Conservation (phyloP, 2,113 vertebrate genomes). For the Prolemur simus region DNA sequence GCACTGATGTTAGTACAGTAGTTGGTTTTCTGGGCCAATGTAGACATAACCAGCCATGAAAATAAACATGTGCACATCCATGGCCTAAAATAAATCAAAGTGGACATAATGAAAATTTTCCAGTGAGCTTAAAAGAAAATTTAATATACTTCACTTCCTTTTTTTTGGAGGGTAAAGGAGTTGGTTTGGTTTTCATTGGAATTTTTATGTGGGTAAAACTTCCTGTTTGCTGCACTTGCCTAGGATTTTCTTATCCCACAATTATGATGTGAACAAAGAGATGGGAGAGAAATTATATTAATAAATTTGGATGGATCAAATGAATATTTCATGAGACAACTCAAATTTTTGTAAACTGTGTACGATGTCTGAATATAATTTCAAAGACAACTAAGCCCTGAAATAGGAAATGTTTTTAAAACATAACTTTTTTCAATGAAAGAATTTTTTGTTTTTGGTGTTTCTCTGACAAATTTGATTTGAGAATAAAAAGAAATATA, state of each 20-base stretch:
- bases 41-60: constrained; percentile 5
- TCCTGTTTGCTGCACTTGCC: background rate
- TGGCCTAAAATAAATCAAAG: constrained; percentile 50
- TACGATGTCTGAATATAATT: background rate
- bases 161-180: background rate
- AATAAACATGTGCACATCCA: constrained; percentile 29
- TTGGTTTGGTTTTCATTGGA: background rate
- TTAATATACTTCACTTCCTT: constrained; percentile 9
- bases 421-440: background rate
- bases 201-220: constrained; percentile 33
- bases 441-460: background rate
- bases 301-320: background rate
- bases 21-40: background rate
- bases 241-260: background rate
- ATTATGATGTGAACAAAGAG: background rate
- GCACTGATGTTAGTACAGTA: background rate
- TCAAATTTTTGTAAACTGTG: background rate
- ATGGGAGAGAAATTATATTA: background rate
- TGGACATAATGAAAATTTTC: constrained; percentile 40
- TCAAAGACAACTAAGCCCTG: constrained; percentile 1
- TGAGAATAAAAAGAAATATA: constrained; percentile 33
- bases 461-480: constrained; percentile 34
- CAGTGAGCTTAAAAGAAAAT: constrained; percentile 60
- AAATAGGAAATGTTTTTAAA: background rate
- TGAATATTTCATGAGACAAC: background rate